Evolutionary conservation across 1,140 invertebrate genomes (phyloP).

Genomic region (Drosophila murphyi): DNA sequence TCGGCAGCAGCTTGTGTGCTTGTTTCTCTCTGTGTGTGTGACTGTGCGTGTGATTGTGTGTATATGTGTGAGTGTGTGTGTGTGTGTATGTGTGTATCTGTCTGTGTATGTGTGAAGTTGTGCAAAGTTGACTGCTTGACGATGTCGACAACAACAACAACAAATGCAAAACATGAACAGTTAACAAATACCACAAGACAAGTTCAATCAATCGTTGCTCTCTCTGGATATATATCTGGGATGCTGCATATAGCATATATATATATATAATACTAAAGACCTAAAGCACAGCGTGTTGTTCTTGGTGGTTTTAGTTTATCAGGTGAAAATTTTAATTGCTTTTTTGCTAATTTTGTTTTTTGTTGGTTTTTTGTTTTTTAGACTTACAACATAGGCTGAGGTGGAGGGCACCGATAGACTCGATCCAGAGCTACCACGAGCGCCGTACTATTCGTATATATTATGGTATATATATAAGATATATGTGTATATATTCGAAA

Average conservation of each 20-base stretch:
- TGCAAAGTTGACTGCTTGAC: conserved; percentile 41
- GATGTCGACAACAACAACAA: conserved; percentile 62
- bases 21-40: conserved; percentile 27
- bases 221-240: conserved; percentile 32
- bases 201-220: conserved; percentile 51
- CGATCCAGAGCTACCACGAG: conserved; percentile 88
- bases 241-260: conserved; percentile 27
- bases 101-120: conserved; percentile 18
- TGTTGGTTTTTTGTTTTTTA: conserved; percentile 71
- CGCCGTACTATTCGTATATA: conserved; percentile 73
- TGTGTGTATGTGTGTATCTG: conserved; percentile 25
- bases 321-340: conserved; percentile 16
- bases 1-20: conserved; percentile 6
- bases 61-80: conserved; percentile 20
- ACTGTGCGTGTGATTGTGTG: conserved; percentile 20
- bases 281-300: conserved; percentile 49
- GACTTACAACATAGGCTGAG: conserved; percentile 87
- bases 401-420: conserved; percentile 91
- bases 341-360: background rate
- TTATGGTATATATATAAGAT: background rate
- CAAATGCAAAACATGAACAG: conserved; percentile 57
- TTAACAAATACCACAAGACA: conserved; percentile 71
- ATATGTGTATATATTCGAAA: conserved; percentile 6
- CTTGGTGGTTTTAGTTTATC: conserved; percentile 17
- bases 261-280: conserved; percentile 13